Conservation (phyloP, 1,140 invertebrate genomes). For the Cydia amplana region DNA sequence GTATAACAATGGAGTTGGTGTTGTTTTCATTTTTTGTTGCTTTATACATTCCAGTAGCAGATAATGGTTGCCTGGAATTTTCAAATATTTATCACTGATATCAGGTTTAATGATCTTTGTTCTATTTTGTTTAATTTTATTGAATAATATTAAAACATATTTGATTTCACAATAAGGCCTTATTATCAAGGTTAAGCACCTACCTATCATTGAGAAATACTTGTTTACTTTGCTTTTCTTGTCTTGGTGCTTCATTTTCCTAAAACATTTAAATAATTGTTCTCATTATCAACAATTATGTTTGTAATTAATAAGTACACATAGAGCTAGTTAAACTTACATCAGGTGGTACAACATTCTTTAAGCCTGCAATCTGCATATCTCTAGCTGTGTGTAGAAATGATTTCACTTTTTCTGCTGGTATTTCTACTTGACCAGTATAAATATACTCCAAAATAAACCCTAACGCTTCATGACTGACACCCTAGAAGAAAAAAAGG, state of each 20-base stretch:
- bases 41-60: background rate
- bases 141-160: no score
- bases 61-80: background rate
- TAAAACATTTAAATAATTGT: background rate
- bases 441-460: conserved; percentile 58
- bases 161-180: no score
- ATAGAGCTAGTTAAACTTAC: conserved; percentile 3
- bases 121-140: no score
- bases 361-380: conserved; percentile 47
- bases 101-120: no score
- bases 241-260: background rate
- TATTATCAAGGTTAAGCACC: background rate
- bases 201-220: background rate
- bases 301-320: background rate
- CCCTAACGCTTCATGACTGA: conserved; percentile 45
- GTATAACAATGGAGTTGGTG: background rate
- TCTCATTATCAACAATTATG: background rate
- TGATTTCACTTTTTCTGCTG: conserved; percentile 37
- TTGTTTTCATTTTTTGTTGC: background rate
- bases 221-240: background rate
- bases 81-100: background rate
- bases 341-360: conserved; percentile 32
- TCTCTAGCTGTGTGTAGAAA: conserved; percentile 50
- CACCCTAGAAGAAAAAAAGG: conserved; percentile 45
- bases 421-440: conserved; percentile 52